Conservation (phyloP, 2,888 invertebrate species). For the Drosophila flavopinicola region DNA sequence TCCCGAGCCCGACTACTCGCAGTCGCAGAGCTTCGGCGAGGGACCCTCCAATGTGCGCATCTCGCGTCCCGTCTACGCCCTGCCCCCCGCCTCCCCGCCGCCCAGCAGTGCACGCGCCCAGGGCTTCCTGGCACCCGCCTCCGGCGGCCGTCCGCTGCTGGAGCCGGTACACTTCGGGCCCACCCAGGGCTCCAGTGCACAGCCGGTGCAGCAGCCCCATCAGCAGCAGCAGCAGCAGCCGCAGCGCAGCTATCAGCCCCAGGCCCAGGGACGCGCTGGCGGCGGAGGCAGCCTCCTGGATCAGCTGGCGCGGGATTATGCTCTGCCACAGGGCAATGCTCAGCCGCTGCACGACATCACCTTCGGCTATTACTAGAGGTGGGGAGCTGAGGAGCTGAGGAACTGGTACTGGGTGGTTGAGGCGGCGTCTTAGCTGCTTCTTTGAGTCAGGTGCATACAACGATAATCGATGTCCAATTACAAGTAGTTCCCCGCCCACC, state of each 20-base stretch:
- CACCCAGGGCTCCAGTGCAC: constrained; percentile 63
- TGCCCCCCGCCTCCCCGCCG: constrained; percentile 78
- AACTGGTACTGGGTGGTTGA: constrained; percentile 41
- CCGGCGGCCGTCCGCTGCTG: constrained; percentile 80
- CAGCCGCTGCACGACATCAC: constrained; percentile 92
- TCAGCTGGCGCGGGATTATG: constrained; percentile 92
- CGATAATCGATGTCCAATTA: constrained; percentile 26
- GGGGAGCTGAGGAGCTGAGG: constrained; percentile 24
- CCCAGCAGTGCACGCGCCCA: constrained; percentile 81
- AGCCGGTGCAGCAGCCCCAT: constrained; percentile 74
- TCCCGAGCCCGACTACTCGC: constrained; percentile 83
- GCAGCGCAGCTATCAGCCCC: constrained; percentile 74
- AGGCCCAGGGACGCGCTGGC: constrained; percentile 73
- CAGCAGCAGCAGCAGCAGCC: constrained; percentile 39
- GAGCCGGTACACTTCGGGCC: constrained; percentile 77
- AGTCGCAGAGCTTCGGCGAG: constrained; percentile 81
- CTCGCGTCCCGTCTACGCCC: constrained; percentile 82
- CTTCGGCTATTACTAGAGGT: constrained; percentile 90
- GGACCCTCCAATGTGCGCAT: constrained; percentile 81
- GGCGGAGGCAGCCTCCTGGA: constrained; percentile 88
- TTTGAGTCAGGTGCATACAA: constrained; percentile 61
- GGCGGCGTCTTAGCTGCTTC: constrained; percentile 25
- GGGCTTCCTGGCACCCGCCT: constrained; percentile 80
- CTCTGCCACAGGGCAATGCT: constrained; percentile 89
- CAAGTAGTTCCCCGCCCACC: constrained; percentile 20